Conservation (phyloP, 2,888 invertebrate species). For the Drosophila meridiana region DNA sequence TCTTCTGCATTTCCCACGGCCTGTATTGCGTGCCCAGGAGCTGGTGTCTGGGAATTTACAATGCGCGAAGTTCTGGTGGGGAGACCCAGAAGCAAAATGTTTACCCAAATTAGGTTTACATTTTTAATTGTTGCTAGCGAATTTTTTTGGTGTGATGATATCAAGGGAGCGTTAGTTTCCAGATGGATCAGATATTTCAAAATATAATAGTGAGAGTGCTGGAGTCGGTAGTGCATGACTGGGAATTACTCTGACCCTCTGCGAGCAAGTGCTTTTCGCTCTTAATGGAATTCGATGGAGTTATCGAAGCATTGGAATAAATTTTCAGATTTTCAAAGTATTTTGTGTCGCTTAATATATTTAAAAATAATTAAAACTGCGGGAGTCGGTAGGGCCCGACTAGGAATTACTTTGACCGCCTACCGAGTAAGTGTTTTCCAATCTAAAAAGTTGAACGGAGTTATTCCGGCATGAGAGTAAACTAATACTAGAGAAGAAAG, state of each 20-base stretch:
- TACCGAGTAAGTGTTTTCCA: too few species aligned
- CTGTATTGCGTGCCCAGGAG: constrained; percentile 33
- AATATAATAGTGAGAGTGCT: not conserved
- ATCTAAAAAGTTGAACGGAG: too few species aligned
- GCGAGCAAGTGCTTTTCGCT: not conserved
- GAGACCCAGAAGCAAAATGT: constrained; percentile 14
- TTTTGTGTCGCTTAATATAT: too few species aligned
- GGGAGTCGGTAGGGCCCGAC: too few species aligned
- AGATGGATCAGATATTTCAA: not conserved
- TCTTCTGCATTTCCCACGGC: not conserved
- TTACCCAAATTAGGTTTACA: constrained; percentile 25
- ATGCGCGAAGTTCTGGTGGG: not conserved
- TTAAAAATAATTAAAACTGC: too few species aligned
- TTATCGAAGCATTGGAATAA: not conserved
- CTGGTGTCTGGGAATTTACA: constrained; percentile 7
- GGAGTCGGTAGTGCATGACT: not conserved
- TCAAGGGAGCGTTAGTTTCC: not conserved
- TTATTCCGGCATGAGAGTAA: too few species aligned
- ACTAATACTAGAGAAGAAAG: not conserved
- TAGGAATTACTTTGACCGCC: too few species aligned
- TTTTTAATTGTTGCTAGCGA: constrained; percentile 24
- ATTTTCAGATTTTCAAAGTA: too few species aligned
- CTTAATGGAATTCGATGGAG: not conserved
- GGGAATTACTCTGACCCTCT: not conserved
- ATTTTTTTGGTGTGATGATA: not conserved